Evolutionary conservation across 1,140 invertebrate species (phyloP).

Genomic region (Camponotus vicinus): DNA sequence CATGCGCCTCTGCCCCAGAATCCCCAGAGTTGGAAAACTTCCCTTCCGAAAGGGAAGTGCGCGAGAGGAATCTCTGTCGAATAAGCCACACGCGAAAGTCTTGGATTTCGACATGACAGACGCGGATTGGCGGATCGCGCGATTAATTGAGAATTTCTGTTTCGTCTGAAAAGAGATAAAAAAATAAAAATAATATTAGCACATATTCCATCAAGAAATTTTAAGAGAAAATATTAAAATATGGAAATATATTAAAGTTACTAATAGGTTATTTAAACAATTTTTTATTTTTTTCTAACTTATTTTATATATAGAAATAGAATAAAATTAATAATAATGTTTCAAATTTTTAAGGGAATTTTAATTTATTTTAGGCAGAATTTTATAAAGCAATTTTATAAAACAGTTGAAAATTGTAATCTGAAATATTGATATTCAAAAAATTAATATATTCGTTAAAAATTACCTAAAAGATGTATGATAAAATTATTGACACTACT

Average conservation of each 20-base stretch:
- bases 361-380: too few species aligned
- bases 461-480: too few species aligned
- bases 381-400: not conserved
- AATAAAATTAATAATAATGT: too few species aligned
- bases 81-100: slow-evolving; percentile 40
- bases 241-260: too few species aligned
- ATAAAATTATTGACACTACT: too few species aligned
- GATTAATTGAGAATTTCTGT: slow-evolving; percentile 50
- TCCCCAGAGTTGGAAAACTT: slow-evolving; percentile 50
- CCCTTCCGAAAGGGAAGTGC: slow-evolving; percentile 35
- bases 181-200: not conserved
- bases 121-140: slow-evolving; percentile 13
- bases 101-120: slow-evolving; percentile 4
- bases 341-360: too few species aligned
- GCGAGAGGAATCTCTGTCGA: slow-evolving; percentile 18
- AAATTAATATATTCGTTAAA: too few species aligned
- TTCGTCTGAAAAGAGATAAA: slow-evolving; percentile 9
- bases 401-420: not conserved
- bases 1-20: slow-evolving; percentile 35
- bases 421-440: too few species aligned
- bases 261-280: not conserved
- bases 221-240: not conserved
- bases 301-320: not conserved
- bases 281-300: not conserved
- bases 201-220: not conserved